Percentiles rank a stretch among this genome's conserved stretches.
phyloP scores from a whole-genome alignment of 1,140 invertebrate genomes.

The Dinoponera quadriceps region DNA sequence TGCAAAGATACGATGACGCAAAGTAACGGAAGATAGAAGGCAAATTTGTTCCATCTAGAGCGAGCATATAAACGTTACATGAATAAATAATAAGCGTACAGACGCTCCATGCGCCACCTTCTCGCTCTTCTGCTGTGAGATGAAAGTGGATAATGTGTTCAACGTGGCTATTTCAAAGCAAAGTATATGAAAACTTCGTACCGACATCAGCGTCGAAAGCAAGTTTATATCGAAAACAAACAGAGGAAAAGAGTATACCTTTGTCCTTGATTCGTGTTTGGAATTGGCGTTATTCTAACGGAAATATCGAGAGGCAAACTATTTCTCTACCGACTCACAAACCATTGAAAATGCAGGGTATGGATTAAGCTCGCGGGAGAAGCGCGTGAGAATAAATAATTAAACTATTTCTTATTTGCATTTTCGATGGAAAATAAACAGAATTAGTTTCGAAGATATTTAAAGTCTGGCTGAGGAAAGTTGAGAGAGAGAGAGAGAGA shows the following conservation, averaged over 20 bases:
- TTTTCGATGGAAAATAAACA: background rate
- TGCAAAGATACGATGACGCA: background rate
- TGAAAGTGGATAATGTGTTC: background rate
- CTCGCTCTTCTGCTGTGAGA: background rate
- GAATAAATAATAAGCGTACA: background rate
- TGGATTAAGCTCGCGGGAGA: background rate
- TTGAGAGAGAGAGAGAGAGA: too few relatives aligned
- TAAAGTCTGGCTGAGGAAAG: background rate
- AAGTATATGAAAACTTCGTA: background rate
- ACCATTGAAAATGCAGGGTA: too few relatives aligned
- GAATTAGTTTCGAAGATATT: background rate
- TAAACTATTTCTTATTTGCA: background rate
- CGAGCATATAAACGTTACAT: background rate
- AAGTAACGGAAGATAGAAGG: background rate
- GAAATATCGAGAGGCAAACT: background rate
- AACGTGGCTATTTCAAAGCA: background rate
- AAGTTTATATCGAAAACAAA: conserved; percentile 1
- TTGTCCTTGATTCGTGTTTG: background rate
- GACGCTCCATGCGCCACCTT: too few relatives aligned
- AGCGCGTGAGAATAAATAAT: background rate
- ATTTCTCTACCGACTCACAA: too few relatives aligned
- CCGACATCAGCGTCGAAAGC: background rate
- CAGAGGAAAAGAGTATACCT: background rate
- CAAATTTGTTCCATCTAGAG: background rate
- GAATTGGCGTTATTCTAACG: background rate